Evolutionary conservation across 1,140 invertebrate genomes (phyloP), one percentile per base, ranked within the genome.

Genomic region (Heliconius hewitsoni): DNA sequence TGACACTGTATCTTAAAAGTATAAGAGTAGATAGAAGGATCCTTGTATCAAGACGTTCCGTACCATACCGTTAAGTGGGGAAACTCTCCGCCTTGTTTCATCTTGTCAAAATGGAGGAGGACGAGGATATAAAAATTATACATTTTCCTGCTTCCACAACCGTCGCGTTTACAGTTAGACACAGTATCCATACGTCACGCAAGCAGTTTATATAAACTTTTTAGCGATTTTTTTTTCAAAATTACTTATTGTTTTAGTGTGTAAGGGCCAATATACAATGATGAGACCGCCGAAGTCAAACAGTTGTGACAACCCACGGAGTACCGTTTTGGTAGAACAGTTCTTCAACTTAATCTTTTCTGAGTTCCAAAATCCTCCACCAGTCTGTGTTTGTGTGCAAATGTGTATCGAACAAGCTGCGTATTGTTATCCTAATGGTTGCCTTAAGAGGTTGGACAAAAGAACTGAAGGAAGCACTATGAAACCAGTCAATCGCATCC

Each of bases 341-440:
- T 94, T 94, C 73, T 94, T 94, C 72, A 91, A 90, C 71, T 66
- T 92, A 1, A 87, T 94, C 27, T 93, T 94, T 79, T 77, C 84
- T 0, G 91, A 93, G 72, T 93, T 93, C 72, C 87, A 90, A 66
- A 66, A 66, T 30, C 60, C 60, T 8, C 87, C 87, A 1, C 91
- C 91, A 19, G 77, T 84, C 0, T 94, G 92, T 46, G 86, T 91
- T 0, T 94, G 92, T 50, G 88, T 94, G 1, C 91, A 93, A 82
- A 92, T 94, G 87, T 94, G 92, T 50, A 23, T 57, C 0, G 84
- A 88, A 8, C 86, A 89, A 70, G 80, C 92, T 0, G 90, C 88
- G 0, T 94, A 94, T 78, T 94, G 92, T 77, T 94, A 93, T 23
- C 92, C 92, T 1, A 92, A 90, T 76, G 89, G 91, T n/a, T 94